phyloP scores from a whole-genome alignment of 2,797 vertebrate species.

The Eospalax fontanierii region DNA sequence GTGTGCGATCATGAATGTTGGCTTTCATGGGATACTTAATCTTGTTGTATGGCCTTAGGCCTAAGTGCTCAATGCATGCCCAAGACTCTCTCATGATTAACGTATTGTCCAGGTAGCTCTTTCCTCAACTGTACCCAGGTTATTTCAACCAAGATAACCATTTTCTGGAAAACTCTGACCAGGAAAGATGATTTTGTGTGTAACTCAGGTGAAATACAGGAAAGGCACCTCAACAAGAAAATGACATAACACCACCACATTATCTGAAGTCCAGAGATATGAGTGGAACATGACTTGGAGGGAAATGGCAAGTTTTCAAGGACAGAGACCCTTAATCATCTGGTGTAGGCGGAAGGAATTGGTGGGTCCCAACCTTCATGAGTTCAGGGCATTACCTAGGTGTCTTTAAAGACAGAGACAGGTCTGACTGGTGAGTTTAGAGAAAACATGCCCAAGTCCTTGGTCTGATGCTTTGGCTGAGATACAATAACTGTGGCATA shows the following conservation, averaged over 20 bases:
- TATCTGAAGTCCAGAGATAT: not conserved
- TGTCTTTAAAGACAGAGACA: not conserved
- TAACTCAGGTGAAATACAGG: not conserved
- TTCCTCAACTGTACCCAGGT: not conserved
- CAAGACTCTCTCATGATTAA: not conserved
- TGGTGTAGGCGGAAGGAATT: not conserved
- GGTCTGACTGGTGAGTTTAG: not conserved
- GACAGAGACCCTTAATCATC: not conserved
- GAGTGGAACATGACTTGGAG: not conserved
- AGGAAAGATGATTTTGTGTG: not conserved
- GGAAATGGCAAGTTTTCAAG: not conserved
- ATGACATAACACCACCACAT: not conserved
- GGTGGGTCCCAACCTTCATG: no score
- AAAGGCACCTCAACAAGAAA: not conserved
- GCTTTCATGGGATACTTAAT: not conserved
- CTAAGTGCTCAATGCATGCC: not conserved
- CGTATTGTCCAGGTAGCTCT: not conserved
- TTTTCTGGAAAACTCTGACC: not conserved
- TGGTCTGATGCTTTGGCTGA: not conserved
- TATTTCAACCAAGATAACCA: not conserved
- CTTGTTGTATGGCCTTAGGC: not conserved
- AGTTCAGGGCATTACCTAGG: not conserved
- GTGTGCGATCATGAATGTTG: not conserved
- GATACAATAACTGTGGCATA: not conserved
- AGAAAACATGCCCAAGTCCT: not conserved